Evolutionary conservation across 2,797 vertebrate genomes (phyloP), one percentile per base, ranked within the genome.

Genomic region (Lates japonicus): DNA sequence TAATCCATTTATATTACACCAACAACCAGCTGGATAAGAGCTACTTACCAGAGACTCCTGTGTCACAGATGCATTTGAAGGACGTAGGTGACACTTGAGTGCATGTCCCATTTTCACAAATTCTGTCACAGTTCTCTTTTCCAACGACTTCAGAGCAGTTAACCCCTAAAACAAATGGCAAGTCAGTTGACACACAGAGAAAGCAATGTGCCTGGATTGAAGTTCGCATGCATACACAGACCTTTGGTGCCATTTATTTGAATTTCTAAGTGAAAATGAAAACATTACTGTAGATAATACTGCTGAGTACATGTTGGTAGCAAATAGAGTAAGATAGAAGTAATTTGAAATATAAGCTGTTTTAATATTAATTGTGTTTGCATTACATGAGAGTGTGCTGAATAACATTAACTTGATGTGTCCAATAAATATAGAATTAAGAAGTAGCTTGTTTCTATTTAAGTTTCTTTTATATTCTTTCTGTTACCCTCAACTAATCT

Each of bases 91-190:
- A 94, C 71, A 90, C 70, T 55, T 90, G 93, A 75, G 83, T 88
- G 70, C 94, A 96, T 20, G 88, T 94, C 31, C 96, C 96, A 71
- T 93, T 89, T 85, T 93, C 83, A 93, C 95, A 97, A 0, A 87
- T 61, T 76, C 84, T 88, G 49, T 94, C 91, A 85, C 95, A 97
- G 55, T 96, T 95, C 72, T 84, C 89, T 51, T 88, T 89, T 29
- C 94, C 94, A 67, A 94, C 79, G 44, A 97, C 79, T 93, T 97
- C 95, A 52, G 95, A 95, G 86, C 95, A 97, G 88, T 96, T 96
- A 62, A 93, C 90, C 35, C 95, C 96, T 97, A 20, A 90, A 94
- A 92, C 5, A 77, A 78, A 83, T 31, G 22, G 8, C 1, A 82
- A 7, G 63, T 65, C 13, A 69, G 57, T 31, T 58, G 22, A 77